Evolutionary conservation across 1,140 invertebrate species (phyloP), one percentile per base, ranked within the genome.

Genomic region (Eubasilissa regina): DNA sequence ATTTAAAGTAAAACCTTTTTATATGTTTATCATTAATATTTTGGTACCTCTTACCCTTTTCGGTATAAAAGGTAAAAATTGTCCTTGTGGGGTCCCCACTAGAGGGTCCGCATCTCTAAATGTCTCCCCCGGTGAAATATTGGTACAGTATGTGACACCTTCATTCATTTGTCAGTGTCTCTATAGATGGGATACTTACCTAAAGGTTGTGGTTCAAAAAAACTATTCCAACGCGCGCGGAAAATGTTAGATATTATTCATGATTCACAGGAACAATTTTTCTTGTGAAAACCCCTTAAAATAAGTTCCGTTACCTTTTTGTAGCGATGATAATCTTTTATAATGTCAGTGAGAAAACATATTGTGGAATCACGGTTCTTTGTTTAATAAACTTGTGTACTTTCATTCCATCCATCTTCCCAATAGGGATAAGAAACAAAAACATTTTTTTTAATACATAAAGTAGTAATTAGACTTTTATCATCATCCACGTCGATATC

Each of bases 181-280:
- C 35, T 7, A 13, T 13, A 64, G 60, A 35, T 25, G 60, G 60
- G 48, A 51, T 51, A 64, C 60, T 44, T 64, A 64, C 4, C 60
- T 11, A 35, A 64, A 64, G 60, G 60, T 64, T 64, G 60, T 25
- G 25, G 25, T 64, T 64, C 60, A 64, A 25, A 64, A 64, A 64
- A 64, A 43, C 25, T 64, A 64, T 64, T 15, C 25, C 10, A n/a
- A n/a, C 60, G 25, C 13, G 35, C 60, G 60, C 6, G 60, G 60
- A 64, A 12, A 64, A 64, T n/a, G 60, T 64, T 13, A 25, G 21
- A 43, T 64, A 64, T 64, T 64, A 64, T 64, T 64, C 60, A 64
- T 64, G 60, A 64, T 64, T 64, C 60, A 25, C 25, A 43, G 60
- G 35, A 6, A 44, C 60, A n/a, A 64, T 64, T 64, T 64, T 64